Evolutionary conservation across 2,797 vertebrate genomes (phyloP), one percentile per base, ranked within the genome.

Genomic region (Echeneis naucrates): DNA sequence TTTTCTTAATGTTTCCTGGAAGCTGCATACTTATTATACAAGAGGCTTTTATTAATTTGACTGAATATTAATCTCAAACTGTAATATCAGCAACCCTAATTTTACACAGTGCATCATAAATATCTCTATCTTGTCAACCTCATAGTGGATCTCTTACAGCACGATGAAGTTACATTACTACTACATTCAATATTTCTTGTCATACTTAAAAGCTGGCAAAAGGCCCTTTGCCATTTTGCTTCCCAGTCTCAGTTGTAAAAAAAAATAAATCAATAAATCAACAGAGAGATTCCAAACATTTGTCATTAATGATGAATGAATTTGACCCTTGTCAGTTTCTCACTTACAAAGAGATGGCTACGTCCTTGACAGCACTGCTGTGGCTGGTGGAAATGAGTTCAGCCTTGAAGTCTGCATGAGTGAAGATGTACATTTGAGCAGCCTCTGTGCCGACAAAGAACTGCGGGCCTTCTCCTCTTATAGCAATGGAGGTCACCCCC

Each of bases 331-430:
- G 61, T 72, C 16, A 35, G 32, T 19, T 9, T 48, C n/a, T 19
- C 68, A 95, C 96, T 95, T 92, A 98, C 96, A 88, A 92, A 61
- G 94, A 92, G 61, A 98, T 96, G 81, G 92, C 89, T 2, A 96
- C 58, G 40, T 96, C 96, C 0, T 91, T 90, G 45, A 98, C 88
- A 0, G 94, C 89, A 5, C 93, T 92, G 0, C 58, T 94, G 80
- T 98, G 98, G 83, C 95, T 95, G 12, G 94, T 93, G 17, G 92
- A 68, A 6, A 97, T 78, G 51, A 97, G 94, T 56, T 96, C 95
- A 40, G 95, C 94, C 81, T 94, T 93, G 79, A 99, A 96, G 33
- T 95, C 92, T 0, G 90, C 79, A 75, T 87, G 94, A 77, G 68
- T 86, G 47, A 97, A 71, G 9, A 77, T 77, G 54, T 96, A 97